Percentiles rank a stretch among this genome's conserved stretches.
These are phyloP conservation scores for Harmothoe impar DNA, from an alignment of 2,888 invertebrate species.

Conservation along the genomic window DNA sequence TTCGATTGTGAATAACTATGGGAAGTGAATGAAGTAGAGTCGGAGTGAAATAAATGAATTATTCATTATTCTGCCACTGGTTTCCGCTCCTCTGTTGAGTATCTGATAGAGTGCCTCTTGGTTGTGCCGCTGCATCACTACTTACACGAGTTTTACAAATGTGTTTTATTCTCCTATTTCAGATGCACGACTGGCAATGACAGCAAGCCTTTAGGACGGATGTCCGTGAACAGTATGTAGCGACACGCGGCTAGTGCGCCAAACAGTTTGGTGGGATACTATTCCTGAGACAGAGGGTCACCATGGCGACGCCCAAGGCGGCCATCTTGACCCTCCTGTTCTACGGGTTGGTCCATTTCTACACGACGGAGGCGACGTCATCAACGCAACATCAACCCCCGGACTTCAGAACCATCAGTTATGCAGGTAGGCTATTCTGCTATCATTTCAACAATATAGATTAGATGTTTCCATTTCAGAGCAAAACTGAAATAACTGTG, in stretches of 20 bases:
- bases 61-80: neutral
- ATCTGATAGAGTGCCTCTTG: neutral
- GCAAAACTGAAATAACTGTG: no score
- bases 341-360: conserved; percentile 4
- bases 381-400: neutral
- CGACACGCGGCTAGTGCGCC: neutral
- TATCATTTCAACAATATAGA: no score
- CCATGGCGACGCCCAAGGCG: conserved; percentile 44
- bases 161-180: neutral
- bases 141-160: neutral
- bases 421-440: conserved; percentile 11
- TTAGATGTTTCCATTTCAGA: no score
- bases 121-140: neutral
- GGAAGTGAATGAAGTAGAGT: no score
- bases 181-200: neutral
- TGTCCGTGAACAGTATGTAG: neutral
- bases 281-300: conserved; percentile 41
- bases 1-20: no score
- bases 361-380: neutral
- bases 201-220: conserved; percentile 7
- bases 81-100: neutral
- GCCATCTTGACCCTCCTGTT: conserved; percentile 51
- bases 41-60: neutral
- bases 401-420: conserved; percentile 16
- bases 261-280: conserved; percentile 20